A percentile compares a stretch with the other conserved stretches of the same genome.
These are phyloP conservation scores for Apoda limacodes DNA, from an alignment of 2,888 invertebrate genomes.

Conservation along the genomic window DNA sequence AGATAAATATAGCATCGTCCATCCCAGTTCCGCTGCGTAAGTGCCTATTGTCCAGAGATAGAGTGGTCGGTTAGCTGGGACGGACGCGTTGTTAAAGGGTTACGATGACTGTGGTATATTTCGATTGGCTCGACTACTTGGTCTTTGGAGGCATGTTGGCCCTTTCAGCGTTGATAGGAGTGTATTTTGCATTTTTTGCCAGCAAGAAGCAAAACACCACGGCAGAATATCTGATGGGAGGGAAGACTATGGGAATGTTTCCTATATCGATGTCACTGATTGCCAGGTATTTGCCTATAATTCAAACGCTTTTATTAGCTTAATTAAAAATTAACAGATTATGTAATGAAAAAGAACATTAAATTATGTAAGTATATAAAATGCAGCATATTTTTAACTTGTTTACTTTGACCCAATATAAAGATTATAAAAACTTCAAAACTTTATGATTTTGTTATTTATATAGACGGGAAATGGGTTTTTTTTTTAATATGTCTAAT, in stretches of 20 bases:
- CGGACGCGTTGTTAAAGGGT: conserved; percentile 33
- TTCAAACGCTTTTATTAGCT: too few relatives aligned
- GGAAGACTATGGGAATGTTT: conserved; percentile 82
- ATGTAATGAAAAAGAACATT: too few relatives aligned
- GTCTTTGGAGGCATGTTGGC: conserved; percentile 76
- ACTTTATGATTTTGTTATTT: too few relatives aligned
- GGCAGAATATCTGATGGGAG: conserved; percentile 79
- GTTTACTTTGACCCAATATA: too few relatives aligned
- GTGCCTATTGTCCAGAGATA: conserved; percentile 44
- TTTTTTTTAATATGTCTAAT: too few relatives aligned
- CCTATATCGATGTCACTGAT: conserved; percentile 83
- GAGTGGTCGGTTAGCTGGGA: conserved; percentile 36
- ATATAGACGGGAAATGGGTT: too few relatives aligned
- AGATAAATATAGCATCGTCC: conserved; percentile 49
- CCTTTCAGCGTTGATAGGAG: conserved; percentile 74
- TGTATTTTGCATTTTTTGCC: conserved; percentile 79
- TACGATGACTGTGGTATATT: conserved; percentile 51
- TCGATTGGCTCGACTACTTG: conserved; percentile 73
- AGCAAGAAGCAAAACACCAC: conserved; percentile 77
- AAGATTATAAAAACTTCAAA: too few relatives aligned
- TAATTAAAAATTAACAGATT: too few relatives aligned
- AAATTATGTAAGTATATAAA: too few relatives aligned
- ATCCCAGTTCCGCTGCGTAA: conserved; percentile 43
- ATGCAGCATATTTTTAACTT: too few relatives aligned
- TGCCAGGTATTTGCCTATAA: conserved; percentile 79